Base-by-base conservation (phyloP, 2,797 vertebrate species). In the Anguilla obscura region DNA sequence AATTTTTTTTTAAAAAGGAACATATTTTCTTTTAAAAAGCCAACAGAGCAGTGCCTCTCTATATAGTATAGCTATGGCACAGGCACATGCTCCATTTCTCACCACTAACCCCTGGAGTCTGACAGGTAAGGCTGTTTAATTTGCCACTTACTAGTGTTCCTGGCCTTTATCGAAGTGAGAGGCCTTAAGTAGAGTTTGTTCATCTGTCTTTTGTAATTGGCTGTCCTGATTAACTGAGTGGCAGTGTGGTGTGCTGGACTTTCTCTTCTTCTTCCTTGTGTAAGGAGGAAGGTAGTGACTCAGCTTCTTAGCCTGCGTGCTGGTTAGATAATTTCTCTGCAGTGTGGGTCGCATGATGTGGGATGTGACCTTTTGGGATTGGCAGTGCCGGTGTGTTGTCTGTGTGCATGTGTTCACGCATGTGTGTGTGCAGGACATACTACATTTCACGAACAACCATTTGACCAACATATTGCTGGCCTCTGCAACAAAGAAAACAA, bases 271-370 rank as follows among this genome's bases (percentile, higher is more conserved):
- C 40, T 60, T 48, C 24, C 1, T 50, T 12, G 27, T 84, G 74
- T 52, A 36, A 79, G 76, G 71, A 21, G 84, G 87, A 79, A 12
- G 52, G 87, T 40, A 60, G 54, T 85, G 71, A 85, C 56, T 88
- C 36, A 7, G 52, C 54, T 52, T n/a, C 30, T 40, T 54, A 52
- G 50, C 83, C 30, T 36, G 21, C 45, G 30, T 48, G 50, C 52
- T 48, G 21, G 36, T 30, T 18, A 66, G 66, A 60, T 79, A 18
- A 74, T 60, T 85, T 85, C 66, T 76, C 63, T 12, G n/a, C 30
- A 85, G 27, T 33, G 83, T 83, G 63, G 82, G 66, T 40, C 40
- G 52, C 74, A 54, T 54, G 30, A 48, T 74, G 45, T 66, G 79
- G 83, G 82, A 12, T 45, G 82, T 63, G 79, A 87, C 58, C 80